Percentiles rank a stretch among this genome's conserved stretches.
phyloP scores from a whole-genome alignment of 1,140 invertebrate genomes.

The Cydia amplana region DNA sequence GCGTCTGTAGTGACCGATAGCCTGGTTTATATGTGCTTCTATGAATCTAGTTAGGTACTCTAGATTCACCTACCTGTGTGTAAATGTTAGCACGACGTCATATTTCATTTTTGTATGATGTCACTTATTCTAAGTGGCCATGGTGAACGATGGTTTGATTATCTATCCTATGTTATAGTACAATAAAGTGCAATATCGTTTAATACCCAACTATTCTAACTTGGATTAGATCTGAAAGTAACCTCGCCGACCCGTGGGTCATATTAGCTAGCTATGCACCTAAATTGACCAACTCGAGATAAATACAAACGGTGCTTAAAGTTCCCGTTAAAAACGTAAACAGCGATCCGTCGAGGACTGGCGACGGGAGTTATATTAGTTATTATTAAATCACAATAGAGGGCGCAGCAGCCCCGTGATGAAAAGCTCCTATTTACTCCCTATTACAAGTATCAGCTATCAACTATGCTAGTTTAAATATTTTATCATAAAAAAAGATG shows the following conservation, averaged over 20 bases:
- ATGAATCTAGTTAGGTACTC: no score
- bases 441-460: slow-evolving; percentile 72
- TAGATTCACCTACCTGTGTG: not conserved
- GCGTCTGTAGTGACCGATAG: no score
- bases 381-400: slow-evolving; percentile 33
- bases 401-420: slow-evolving; percentile 47
- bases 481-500: slow-evolving; percentile 49
- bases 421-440: slow-evolving; percentile 68
- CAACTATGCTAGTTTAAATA: slow-evolving; percentile 69
- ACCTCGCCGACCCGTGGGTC: slow-evolving; percentile 33
- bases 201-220: slow-evolving; percentile 50
- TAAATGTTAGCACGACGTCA: not conserved
- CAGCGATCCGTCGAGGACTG: not conserved
- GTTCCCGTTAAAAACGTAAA: not conserved
- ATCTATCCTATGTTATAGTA: slow-evolving; percentile 50
- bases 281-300: not conserved
- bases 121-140: not conserved
- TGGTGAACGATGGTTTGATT: slow-evolving; percentile 39
- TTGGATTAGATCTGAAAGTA: slow-evolving; percentile 45
- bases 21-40: no score
- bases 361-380: not conserved
- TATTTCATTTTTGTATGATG: not conserved
- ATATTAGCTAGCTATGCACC: slow-evolving; percentile 43
- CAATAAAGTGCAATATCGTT: slow-evolving; percentile 52
- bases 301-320: not conserved